phyloP scores from a whole-genome alignment of 2,113 vertebrate species.

The Corydoras maculifer region DNA sequence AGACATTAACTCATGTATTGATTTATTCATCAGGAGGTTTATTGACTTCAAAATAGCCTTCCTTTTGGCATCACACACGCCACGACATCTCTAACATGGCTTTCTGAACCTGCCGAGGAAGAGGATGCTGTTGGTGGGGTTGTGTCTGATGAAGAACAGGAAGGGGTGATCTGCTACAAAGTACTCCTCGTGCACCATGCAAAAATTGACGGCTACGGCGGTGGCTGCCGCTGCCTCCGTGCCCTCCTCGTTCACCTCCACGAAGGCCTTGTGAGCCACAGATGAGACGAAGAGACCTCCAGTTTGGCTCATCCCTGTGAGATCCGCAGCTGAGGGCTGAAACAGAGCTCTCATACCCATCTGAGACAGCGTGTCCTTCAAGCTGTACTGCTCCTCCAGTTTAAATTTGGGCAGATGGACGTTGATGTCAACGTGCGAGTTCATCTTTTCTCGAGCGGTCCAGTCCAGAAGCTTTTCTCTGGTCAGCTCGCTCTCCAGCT shows the following conservation, averaged over 20 bases:
- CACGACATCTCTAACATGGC: constrained; percentile 48
- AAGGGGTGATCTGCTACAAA: constrained; percentile 86
- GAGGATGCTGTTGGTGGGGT: constrained; percentile 67
- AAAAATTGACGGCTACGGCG: constrained; percentile 52
- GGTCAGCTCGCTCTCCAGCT: constrained; percentile 81
- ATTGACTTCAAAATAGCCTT: too few species aligned
- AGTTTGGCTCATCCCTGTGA: constrained; percentile 78
- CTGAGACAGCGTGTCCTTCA: constrained; percentile 61
- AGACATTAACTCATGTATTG: too few species aligned
- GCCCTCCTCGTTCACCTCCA: constrained; percentile 91
- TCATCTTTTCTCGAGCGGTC: constrained; percentile 69
- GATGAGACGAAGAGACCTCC: constrained; percentile 75
- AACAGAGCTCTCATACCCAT: constrained; percentile 82
- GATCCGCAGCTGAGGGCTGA: constrained; percentile 61
- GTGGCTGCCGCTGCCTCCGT: constrained; percentile 87
- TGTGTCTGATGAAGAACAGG: constrained; percentile 84
- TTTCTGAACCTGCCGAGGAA: constrained; percentile 73
- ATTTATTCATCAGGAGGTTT: too few species aligned
- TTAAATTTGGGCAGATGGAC: constrained; percentile 82
- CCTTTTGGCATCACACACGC: too few species aligned
- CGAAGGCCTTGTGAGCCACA: constrained; percentile 81
- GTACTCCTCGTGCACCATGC: constrained; percentile 62
- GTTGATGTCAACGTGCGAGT: constrained; percentile 50
- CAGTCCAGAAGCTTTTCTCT: constrained; percentile 75
- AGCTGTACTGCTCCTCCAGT: constrained; percentile 75